Percentiles rank a stretch among this genome's conserved stretches.
phyloP scores from a whole-genome alignment of 2,797 vertebrate genomes.

The Tamandua tetradactyla region DNA sequence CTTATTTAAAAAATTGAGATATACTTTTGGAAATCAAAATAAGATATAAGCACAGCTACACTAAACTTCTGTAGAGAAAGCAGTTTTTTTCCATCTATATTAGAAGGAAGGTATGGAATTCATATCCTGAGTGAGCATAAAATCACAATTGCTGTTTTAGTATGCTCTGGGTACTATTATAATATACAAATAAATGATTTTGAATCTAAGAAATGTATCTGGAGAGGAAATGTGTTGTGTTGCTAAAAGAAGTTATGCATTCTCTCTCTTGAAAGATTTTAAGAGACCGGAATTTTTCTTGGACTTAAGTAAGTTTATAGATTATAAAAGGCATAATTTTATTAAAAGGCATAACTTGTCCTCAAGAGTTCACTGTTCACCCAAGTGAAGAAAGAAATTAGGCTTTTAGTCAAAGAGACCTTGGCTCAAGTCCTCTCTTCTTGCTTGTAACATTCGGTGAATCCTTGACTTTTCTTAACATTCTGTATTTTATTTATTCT shows the following conservation, averaged over 20 bases:
- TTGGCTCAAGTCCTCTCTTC: neutral
- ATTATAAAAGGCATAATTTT: neutral
- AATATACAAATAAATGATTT: neutral
- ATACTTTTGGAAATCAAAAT: neutral
- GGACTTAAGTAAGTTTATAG: neutral
- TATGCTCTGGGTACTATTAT: neutral
- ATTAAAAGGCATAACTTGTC: neutral
- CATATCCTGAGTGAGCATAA: neutral
- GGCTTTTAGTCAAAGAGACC: neutral
- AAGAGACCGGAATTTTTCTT: neutral
- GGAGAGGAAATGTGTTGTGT: neutral
- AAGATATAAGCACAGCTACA: neutral
- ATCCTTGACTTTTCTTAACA: neutral
- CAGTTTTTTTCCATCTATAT: neutral
- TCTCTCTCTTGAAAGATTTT: neutral
- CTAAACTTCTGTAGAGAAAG: neutral
- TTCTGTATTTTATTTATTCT: neutral
- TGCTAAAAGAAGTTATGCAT: neutral
- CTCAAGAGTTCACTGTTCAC: neutral
- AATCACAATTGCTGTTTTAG: neutral
- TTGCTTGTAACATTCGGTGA: neutral
- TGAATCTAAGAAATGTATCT: neutral
- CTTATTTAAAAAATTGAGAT: slow-evolving; percentile 15
- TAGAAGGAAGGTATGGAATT: neutral
- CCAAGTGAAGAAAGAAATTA: neutral